Conservation (phyloP, 2,113 vertebrate species). For the Myrmecobius fasciatus region DNA sequence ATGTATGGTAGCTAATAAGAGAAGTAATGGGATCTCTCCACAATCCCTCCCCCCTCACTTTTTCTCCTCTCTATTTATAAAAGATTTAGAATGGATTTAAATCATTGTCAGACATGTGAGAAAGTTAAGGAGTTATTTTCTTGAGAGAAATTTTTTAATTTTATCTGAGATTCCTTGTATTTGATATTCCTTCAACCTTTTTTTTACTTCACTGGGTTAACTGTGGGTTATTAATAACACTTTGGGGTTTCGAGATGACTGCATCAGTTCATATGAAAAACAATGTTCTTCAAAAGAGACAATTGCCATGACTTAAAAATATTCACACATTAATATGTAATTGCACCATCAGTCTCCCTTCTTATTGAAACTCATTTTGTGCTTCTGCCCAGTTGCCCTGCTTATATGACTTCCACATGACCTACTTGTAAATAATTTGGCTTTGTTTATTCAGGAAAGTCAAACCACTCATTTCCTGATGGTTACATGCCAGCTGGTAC, state of each 20-base stretch:
- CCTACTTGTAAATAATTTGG: background rate
- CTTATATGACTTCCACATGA: background rate
- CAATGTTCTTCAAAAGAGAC: background rate
- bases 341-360: background rate
- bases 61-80: background rate
- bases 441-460: constrained; percentile 14
- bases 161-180: background rate
- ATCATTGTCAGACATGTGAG: background rate
- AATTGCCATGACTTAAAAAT: background rate
- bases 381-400: background rate
- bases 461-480: constrained; percentile 9
- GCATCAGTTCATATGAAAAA: background rate
- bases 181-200: background rate
- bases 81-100: background rate
- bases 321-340: background rate
- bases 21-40: background rate
- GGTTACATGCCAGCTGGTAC: constrained; percentile 34
- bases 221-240: background rate
- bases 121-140: background rate
- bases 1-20: background rate
- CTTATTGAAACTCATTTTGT: background rate
- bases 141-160: background rate
- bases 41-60: background rate
- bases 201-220: background rate
- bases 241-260: background rate